Percentiles rank a stretch among this genome's conserved stretches.
Evolutionary conservation across 2,797 vertebrate species (phyloP).

Genomic region (Coluber constrictor): DNA sequence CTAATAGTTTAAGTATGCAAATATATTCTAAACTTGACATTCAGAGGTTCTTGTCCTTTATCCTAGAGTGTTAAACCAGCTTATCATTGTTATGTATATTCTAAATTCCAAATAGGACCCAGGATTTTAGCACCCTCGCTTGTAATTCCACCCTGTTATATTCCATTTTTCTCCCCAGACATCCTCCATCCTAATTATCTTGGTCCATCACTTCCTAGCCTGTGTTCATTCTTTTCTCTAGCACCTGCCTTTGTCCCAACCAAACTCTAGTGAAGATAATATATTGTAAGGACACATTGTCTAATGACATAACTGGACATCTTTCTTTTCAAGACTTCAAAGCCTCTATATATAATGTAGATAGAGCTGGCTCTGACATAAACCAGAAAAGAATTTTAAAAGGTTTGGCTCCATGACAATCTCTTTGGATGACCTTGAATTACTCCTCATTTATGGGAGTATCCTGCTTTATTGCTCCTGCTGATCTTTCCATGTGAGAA

Average conservation of each 20-base stretch:
- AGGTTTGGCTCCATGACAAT: not conserved
- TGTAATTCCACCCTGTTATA: not conserved
- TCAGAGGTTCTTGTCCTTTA: not conserved
- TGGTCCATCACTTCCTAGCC: not conserved
- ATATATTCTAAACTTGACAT: not conserved
- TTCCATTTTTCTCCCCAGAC: too few species aligned
- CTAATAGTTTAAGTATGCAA: not conserved
- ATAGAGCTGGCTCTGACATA: constrained; percentile 1
- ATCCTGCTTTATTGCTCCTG: not conserved
- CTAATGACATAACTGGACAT: not conserved
- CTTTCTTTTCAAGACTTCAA: not conserved
- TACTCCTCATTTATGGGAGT: not conserved
- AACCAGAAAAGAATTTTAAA: constrained; percentile 15
- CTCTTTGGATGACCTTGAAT: not conserved
- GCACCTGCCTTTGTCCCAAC: not conserved
- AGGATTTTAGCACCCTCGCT: not conserved
- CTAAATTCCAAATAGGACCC: not conserved
- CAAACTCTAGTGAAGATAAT: not conserved
- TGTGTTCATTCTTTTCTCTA: not conserved
- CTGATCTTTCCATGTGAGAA: not conserved
- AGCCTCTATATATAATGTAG: not conserved
- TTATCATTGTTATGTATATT: not conserved
- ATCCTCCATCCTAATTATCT: not conserved
- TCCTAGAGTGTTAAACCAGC: not conserved
- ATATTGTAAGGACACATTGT: not conserved